Conservation (phyloP, 2,113 vertebrate genomes). For the Ctenodactylus gundi region DNA sequence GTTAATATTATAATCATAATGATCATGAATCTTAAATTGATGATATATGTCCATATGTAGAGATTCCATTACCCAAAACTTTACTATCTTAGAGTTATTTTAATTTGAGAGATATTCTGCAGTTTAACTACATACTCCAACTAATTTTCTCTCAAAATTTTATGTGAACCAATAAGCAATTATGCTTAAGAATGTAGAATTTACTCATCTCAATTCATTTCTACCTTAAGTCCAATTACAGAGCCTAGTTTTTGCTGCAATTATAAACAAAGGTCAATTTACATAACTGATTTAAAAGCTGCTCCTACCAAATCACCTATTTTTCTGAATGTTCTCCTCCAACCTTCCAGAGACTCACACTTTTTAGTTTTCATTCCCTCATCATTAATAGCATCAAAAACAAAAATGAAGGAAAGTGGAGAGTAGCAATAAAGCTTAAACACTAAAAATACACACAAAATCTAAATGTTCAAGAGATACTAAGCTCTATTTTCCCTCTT, state of each 20-base stretch:
- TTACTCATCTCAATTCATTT: neutral
- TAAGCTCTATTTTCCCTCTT: neutral
- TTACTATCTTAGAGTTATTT: neutral
- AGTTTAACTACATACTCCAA: neutral
- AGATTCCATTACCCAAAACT: neutral
- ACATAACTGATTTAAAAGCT: conserved; percentile 1
- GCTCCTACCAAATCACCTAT: neutral
- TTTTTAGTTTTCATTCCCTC: neutral
- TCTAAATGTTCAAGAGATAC: neutral
- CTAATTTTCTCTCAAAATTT: neutral
- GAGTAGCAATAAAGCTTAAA: neutral
- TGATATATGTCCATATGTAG: neutral
- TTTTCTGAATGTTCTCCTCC: neutral
- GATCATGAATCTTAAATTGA: neutral
- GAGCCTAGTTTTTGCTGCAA: neutral
- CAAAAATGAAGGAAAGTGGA: conserved; percentile 15
- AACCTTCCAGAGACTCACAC: neutral
- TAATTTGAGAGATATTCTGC: neutral
- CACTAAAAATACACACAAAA: neutral
- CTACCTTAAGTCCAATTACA: neutral
- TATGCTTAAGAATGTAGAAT: neutral
- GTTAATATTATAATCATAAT: neutral
- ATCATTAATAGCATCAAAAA: neutral
- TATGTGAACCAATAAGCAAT: neutral
- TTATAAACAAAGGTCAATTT: neutral